These are phyloP conservation scores for Metridium senile DNA, from an alignment of 92 coral and sea anemone genomes.

Conservation along the genomic window DNA sequence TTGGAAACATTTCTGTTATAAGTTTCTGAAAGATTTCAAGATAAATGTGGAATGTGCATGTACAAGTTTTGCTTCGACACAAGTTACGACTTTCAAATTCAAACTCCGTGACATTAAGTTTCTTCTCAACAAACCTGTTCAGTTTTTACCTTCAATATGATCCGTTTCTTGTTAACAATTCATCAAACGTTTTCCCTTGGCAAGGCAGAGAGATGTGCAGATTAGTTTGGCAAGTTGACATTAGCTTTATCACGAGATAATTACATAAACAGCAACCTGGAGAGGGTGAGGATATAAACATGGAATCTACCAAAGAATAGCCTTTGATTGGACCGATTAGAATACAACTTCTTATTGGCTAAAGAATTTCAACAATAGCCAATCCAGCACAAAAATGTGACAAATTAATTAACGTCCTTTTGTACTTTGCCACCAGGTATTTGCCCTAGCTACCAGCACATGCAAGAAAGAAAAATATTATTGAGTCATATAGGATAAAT, in stretches of 20 bases:
- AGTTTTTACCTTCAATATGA: background rate
- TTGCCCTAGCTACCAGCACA: background rate
- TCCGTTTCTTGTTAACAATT: background rate
- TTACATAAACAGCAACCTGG: constrained; percentile 1
- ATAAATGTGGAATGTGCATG: background rate
- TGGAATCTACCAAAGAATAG: background rate
- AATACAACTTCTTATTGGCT: constrained; percentile 1
- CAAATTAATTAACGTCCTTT: background rate
- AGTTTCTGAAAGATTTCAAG: too few relatives aligned
- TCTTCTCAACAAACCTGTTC: background rate
- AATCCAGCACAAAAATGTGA: background rate
- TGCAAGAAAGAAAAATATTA: too few relatives aligned
- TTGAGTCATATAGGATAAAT: too few relatives aligned
- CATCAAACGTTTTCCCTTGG: background rate
- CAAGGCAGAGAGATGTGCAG: background rate
- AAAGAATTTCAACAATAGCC: background rate
- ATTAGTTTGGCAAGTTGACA: background rate
- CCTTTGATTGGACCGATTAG: constrained; percentile 17
- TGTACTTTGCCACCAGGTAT: background rate
- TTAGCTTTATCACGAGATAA: constrained; percentile 23
- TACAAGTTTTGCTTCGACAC: background rate
- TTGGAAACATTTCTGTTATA: too few relatives aligned
- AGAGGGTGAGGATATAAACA: constrained; percentile 20
- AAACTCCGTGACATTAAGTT: background rate
- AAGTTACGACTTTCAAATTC: background rate